These are phyloP conservation scores for Heteropelma amictum DNA, from an alignment of 2,888 invertebrate species.

Conservation along the genomic window DNA sequence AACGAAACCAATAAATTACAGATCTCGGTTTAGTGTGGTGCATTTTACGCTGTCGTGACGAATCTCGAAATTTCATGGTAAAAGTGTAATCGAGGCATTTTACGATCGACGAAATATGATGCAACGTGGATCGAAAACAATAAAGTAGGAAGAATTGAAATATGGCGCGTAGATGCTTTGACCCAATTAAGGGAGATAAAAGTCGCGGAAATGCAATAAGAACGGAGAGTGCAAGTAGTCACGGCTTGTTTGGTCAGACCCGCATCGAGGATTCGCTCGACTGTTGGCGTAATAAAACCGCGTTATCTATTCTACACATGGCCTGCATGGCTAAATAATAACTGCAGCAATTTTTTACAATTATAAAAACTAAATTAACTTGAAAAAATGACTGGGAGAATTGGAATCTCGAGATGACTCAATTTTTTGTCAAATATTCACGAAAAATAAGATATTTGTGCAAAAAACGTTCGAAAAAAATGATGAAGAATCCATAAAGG, in stretches of 20 bases:
- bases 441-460: no score
- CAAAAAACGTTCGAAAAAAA: no score
- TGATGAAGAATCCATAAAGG: no score
- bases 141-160: slow-evolving; percentile 8
- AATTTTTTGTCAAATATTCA: no score
- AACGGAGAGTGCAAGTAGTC: slow-evolving; percentile 35
- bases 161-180: background rate
- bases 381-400: no score
- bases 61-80: slow-evolving; percentile 9
- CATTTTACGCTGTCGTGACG: background rate
- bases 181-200: slow-evolving; percentile 22
- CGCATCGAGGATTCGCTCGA: slow-evolving; percentile 28
- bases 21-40: background rate
- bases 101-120: background rate
- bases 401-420: no score
- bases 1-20: background rate
- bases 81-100: background rate
- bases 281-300: slow-evolving; percentile 35
- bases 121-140: slow-evolving; percentile 16
- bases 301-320: no score
- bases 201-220: slow-evolving; percentile 20
- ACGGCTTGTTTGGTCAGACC: slow-evolving; percentile 48
- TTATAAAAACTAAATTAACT: no score
- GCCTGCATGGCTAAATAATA: no score
- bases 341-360: no score